These are phyloP conservation scores for Anhinga rufa DNA, from an alignment of 2,113 vertebrate species.

Conservation along the genomic window DNA sequence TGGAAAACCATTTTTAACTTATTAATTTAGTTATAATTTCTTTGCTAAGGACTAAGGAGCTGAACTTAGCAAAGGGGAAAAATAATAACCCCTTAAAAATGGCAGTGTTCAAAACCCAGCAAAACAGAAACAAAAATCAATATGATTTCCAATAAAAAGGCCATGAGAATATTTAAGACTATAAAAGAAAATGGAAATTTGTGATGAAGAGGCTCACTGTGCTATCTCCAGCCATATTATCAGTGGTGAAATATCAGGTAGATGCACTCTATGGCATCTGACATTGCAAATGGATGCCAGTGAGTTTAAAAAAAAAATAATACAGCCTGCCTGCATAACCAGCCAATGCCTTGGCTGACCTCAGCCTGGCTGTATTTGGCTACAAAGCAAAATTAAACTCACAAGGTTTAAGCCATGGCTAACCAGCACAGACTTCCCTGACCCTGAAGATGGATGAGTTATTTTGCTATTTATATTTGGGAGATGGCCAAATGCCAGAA, in stretches of 20 bases:
- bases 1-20: not conserved
- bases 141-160: not conserved
- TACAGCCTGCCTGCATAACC: not conserved
- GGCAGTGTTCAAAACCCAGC: not conserved
- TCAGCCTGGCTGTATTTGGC: not conserved
- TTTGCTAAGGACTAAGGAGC: not conserved
- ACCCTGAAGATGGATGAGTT: not conserved
- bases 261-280: not conserved
- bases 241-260: not conserved
- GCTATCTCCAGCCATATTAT: not conserved
- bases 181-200: slow-evolving; percentile 23
- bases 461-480: not conserved
- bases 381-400: not conserved
- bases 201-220: not conserved
- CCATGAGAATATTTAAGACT: not conserved
- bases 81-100: not conserved
- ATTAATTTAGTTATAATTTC: not conserved
- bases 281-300: not conserved
- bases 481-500: not conserved
- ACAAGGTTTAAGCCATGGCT: not conserved
- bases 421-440: not conserved
- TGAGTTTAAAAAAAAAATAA: not conserved
- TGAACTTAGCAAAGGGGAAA: not conserved
- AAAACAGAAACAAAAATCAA: not conserved
- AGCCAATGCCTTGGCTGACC: not conserved